A percentile compares a stretch with the other conserved stretches of the same genome.
phyloP scores from a whole-genome alignment of 2,888 invertebrate species.

The Lapara coniferarum region DNA sequence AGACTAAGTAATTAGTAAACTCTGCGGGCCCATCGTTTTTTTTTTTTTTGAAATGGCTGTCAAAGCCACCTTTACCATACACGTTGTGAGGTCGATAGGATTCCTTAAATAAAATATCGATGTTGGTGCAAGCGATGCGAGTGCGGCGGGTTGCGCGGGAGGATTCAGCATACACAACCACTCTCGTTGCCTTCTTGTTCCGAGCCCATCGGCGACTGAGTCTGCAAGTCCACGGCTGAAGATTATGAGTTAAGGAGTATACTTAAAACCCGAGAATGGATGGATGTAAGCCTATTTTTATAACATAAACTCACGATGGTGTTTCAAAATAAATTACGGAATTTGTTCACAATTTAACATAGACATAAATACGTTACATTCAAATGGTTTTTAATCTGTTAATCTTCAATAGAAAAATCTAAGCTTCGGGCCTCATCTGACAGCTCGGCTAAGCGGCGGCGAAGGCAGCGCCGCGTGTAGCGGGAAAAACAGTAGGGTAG shows the following conservation, averaged over 20 bases:
- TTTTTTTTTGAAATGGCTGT: neutral
- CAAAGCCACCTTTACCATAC: neutral
- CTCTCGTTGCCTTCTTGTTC: slow-evolving; percentile 92
- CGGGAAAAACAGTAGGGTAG: too few relatives aligned
- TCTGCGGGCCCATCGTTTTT: neutral
- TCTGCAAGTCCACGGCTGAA: slow-evolving; percentile 92
- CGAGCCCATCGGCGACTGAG: slow-evolving; percentile 90
- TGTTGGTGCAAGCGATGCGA: slow-evolving; percentile 43
- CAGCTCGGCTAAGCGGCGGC: too few relatives aligned
- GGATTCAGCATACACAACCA: slow-evolving; percentile 90
- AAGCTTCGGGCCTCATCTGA: too few relatives aligned
- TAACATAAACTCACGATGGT: too few relatives aligned
- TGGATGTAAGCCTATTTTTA: too few relatives aligned
- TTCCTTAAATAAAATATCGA: neutral
- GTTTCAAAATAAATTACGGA: too few relatives aligned
- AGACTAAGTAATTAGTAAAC: neutral
- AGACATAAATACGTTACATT: too few relatives aligned
- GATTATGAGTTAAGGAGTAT: slow-evolving; percentile 40
- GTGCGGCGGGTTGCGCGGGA: slow-evolving; percentile 32
- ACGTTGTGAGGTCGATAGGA: slow-evolving; percentile 1
- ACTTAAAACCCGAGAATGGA: neutral
- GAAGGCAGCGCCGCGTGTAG: too few relatives aligned
- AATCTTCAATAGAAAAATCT: too few relatives aligned
- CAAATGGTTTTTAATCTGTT: too few relatives aligned
- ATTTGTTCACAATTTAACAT: too few relatives aligned